A percentile compares a stretch with the other conserved stretches of the same genome.
Conservation (phyloP, 2,888 invertebrate species). For the Herminia tarsipennalis region DNA sequence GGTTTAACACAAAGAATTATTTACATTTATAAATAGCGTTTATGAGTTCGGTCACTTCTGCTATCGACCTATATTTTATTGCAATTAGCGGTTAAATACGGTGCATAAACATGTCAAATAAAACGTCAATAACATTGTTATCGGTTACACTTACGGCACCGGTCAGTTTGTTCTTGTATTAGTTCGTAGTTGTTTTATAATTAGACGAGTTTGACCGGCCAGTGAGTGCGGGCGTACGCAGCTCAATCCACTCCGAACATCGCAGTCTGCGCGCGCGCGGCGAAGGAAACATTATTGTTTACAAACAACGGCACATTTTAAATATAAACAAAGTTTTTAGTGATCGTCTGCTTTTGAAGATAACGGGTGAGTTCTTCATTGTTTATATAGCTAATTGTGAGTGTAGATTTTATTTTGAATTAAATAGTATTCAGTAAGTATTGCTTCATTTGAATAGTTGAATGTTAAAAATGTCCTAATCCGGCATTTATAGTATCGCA, state of each 20-base stretch:
- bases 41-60: conserved; percentile 1
- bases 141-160: conserved; percentile 28
- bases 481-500: no score
- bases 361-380: conserved; percentile 24
- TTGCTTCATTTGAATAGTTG: background rate
- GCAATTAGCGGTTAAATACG: background rate
- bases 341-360: conserved; percentile 1
- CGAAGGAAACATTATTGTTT: conserved; percentile 46
- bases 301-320: conserved; percentile 47
- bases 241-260: conserved; percentile 28
- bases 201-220: conserved; percentile 42
- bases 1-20: background rate
- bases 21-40: background rate
- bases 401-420: background rate
- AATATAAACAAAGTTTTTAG: conserved; percentile 5
- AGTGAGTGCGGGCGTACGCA: conserved; percentile 30
- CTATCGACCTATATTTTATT: background rate
- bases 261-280: conserved; percentile 32
- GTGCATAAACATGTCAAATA: background rate
- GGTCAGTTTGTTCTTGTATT: conserved; percentile 1
- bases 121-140: conserved; percentile 28
- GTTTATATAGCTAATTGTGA: background rate
- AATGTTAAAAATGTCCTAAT: no score
- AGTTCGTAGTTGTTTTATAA: conserved; percentile 39
- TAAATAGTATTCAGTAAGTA: background rate